phyloP scores from a whole-genome alignment of 2,888 invertebrate genomes.

The Lamproptera curius region DNA sequence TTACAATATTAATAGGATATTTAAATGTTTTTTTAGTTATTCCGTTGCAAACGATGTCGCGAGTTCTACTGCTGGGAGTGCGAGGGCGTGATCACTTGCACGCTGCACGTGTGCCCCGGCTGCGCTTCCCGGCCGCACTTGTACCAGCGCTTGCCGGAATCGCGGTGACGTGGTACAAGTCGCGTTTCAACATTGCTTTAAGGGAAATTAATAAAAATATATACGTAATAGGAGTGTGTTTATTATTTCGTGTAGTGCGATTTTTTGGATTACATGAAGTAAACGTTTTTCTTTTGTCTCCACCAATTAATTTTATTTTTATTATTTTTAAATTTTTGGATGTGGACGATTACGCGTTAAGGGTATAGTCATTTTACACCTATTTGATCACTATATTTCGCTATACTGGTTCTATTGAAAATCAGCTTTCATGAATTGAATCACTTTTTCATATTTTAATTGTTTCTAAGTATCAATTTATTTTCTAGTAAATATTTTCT shows the following conservation, averaged over 20 bases:
- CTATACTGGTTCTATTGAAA: too few relatives aligned
- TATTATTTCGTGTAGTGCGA: not conserved
- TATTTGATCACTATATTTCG: too few relatives aligned
- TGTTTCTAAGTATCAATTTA: too few relatives aligned
- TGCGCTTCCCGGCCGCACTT: constrained; percentile 85
- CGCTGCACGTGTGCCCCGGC: constrained; percentile 97
- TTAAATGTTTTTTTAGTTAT: too few relatives aligned
- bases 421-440: too few relatives aligned
- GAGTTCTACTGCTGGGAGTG: constrained; percentile 95
- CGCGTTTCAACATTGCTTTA: not conserved
- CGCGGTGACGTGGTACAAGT: constrained; percentile 35
- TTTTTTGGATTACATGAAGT: constrained; percentile 7
- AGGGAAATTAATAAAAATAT: not conserved
- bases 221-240: not conserved
- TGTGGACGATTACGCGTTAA: too few relatives aligned
- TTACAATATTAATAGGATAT: too few relatives aligned
- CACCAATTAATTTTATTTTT: too few relatives aligned
- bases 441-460: too few relatives aligned
- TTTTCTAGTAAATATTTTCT: too few relatives aligned
- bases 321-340: too few relatives aligned
- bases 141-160: constrained; percentile 61
- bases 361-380: too few relatives aligned
- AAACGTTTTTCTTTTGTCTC: constrained; percentile 17
- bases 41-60: constrained; percentile 87
- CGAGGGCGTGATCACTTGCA: constrained; percentile 95